These are phyloP conservation scores for Fulmarus glacialis DNA, from an alignment of 2,113 vertebrate species.

Conservation along the genomic window DNA sequence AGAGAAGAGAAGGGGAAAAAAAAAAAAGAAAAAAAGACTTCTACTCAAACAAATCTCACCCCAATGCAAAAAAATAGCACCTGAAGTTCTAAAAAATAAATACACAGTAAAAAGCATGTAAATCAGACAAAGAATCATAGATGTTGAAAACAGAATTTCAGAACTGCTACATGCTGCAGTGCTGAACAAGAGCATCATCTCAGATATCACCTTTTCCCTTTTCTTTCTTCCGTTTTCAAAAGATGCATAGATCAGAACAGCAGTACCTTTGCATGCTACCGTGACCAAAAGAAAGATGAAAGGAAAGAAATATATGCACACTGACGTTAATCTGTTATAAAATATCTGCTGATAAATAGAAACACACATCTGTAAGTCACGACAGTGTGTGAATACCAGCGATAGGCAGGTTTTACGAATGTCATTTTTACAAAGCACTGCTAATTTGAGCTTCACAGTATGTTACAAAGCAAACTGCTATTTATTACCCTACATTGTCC, in stretches of 20 bases:
- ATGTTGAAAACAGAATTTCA: neutral
- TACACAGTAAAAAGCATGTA: neutral
- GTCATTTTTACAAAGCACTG: neutral
- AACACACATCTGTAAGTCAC: neutral
- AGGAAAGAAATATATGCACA: neutral
- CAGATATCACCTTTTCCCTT: neutral
- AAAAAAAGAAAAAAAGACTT: neutral
- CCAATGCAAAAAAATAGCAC: neutral
- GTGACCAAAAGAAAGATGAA: neutral
- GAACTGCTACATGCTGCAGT: neutral
- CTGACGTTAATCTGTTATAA: neutral
- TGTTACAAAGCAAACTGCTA: neutral
- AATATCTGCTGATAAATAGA: neutral
- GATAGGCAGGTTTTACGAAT: neutral
- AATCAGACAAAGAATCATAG: neutral
- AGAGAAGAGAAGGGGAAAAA: too few species aligned
- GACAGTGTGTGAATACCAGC: neutral
- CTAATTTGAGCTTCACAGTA: constrained; percentile 9
- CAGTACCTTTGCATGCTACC: neutral
- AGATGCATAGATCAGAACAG: neutral
- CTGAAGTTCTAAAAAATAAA: neutral
- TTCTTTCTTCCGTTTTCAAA: neutral
- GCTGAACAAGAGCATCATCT: neutral
- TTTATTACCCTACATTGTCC: neutral
- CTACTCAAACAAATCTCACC: neutral